Evolutionary conservation across 2,888 invertebrate species (phyloP).

Genomic region (Aporophyla lueneburgensis): DNA sequence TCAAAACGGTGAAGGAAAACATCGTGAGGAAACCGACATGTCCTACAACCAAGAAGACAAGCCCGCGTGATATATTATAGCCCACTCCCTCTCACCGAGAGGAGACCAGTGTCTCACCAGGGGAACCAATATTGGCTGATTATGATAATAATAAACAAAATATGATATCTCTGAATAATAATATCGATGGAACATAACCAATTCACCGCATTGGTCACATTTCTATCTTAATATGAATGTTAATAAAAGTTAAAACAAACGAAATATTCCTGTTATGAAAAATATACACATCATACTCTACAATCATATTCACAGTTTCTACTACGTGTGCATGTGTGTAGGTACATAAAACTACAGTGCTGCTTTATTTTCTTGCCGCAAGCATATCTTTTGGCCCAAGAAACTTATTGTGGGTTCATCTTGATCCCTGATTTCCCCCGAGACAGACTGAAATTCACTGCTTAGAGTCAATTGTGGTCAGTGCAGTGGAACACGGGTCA

Average conservation of each 20-base stretch:
- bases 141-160: neutral
- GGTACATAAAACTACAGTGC: slow-evolving; percentile 45
- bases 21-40: no score
- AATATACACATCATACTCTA: neutral
- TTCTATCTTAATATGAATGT: neutral
- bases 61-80: no score
- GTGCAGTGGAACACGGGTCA: slow-evolving; percentile 64
- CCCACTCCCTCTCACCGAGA: no score
- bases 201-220: neutral
- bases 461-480: slow-evolving; percentile 74
- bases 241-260: neutral
- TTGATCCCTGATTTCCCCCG: slow-evolving; percentile 74
- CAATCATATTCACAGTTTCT: slow-evolving; percentile 10
- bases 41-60: no score
- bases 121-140: no score
- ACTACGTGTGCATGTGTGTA: slow-evolving; percentile 26
- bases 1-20: no score
- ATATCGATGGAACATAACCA: neutral
- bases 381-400: slow-evolving; percentile 68
- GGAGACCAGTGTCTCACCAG: no score
- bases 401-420: slow-evolving; percentile 72
- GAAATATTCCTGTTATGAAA: neutral
- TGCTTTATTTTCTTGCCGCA: slow-evolving; percentile 65
- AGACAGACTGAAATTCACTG: slow-evolving; percentile 71
- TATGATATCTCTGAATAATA: neutral